Conservation (phyloP, 2,113 vertebrate genomes). For the Conger conger region DNA sequence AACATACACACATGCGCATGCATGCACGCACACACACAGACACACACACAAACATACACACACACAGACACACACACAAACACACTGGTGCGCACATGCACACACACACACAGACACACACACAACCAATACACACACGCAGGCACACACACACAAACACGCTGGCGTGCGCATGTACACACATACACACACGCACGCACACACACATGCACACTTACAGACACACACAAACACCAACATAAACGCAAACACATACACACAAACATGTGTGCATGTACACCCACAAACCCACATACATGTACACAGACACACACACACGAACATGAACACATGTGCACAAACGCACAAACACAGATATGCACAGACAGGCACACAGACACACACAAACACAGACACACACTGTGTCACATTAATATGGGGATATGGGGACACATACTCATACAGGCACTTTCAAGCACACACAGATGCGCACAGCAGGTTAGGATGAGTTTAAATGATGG, state of each 20-base stretch:
- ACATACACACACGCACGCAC: neutral
- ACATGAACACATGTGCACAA: neutral
- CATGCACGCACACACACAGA: too few relatives aligned
- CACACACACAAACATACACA: conserved; percentile 7
- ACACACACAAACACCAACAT: neutral
- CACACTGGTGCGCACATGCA: too few relatives aligned
- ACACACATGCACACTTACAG: conserved; percentile 5
- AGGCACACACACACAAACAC: neutral
- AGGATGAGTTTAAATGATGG: too few relatives aligned
- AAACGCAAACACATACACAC: neutral
- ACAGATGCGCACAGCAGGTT: conserved; percentile 18
- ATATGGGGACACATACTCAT: conserved; percentile 23
- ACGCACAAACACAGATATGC: conserved; percentile 7
- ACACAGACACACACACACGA: conserved; percentile 16
- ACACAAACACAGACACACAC: conserved; percentile 2
- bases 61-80: neutral
- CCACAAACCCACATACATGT: too few relatives aligned
- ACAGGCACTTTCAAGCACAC: conserved; percentile 35
- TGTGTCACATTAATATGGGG: too few relatives aligned
- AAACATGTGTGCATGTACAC: neutral
- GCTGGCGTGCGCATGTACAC: too few relatives aligned
- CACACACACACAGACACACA: conserved; percentile 8
- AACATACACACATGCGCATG: too few relatives aligned
- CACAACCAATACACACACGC: neutral
- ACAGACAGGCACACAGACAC: conserved; percentile 13